A percentile compares a stretch with the other conserved stretches of the same genome.
Conservation (phyloP, 2,113 vertebrate genomes). For the Cheirogaleus medius region DNA sequence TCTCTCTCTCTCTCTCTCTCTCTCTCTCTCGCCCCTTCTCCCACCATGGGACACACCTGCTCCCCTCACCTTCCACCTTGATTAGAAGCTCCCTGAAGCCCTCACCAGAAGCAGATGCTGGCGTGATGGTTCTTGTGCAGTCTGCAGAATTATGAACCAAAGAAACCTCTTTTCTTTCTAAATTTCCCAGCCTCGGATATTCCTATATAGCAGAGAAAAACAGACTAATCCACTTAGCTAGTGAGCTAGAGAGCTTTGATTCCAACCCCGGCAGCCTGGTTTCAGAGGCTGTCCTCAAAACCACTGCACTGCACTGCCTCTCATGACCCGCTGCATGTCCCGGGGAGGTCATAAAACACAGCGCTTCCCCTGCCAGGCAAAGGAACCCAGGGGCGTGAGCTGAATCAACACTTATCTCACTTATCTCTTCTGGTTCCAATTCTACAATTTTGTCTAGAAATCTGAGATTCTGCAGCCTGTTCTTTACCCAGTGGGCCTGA, state of each 20-base stretch:
- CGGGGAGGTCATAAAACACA: background rate
- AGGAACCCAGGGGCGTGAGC: background rate
- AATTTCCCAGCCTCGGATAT: too few species aligned
- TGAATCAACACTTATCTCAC: background rate
- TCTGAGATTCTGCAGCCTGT: background rate
- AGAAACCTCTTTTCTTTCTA: too few species aligned
- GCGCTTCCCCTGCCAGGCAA: background rate
- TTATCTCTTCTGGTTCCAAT: background rate
- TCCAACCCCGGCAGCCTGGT: background rate
- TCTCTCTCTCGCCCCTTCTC: too few species aligned
- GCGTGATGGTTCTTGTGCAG: too few species aligned
- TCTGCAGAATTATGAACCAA: too few species aligned
- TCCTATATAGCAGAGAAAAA: too few species aligned
- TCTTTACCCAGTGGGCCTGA: background rate
- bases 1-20: too few species aligned
- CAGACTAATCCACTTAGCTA: background rate
- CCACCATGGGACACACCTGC: too few species aligned
- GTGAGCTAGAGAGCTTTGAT: background rate
- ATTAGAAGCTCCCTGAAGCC: too few species aligned
- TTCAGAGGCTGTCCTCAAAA: background rate
- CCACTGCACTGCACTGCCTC: too few species aligned
- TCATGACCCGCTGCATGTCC: rapidly evolving
- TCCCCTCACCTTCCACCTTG: too few species aligned
- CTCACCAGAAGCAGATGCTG: too few species aligned
- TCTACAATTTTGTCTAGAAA: background rate